A percentile compares a stretch with the other conserved stretches of the same genome.
These are phyloP conservation scores for Virgularia gustaviana DNA, from an alignment of 92 coral and sea anemone genomes.

Conservation along the genomic window DNA sequence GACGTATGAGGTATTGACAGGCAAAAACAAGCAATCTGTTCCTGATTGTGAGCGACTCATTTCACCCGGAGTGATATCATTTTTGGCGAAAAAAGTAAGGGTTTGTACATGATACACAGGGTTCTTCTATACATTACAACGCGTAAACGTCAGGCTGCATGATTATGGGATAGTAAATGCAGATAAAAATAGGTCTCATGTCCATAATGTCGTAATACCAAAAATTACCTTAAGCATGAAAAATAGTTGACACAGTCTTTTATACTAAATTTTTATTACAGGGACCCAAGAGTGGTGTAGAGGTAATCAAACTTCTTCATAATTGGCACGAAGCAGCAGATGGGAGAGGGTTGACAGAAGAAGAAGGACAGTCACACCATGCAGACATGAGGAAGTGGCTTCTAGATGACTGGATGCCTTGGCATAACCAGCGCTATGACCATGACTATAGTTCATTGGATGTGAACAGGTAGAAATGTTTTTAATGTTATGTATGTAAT, in stretches of 20 bases:
- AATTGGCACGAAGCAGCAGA: conserved; percentile 30
- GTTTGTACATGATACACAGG: no score
- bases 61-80: conserved; percentile 54
- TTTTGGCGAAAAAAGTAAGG: no score
- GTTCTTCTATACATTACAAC: no score
- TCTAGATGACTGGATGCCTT: conserved; percentile 64
- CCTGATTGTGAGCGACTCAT: conserved; percentile 66
- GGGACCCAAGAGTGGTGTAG: background rate
- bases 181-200: no score
- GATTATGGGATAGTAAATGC: no score
- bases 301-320: background rate
- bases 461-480: conserved; percentile 50
- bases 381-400: conserved; percentile 54
- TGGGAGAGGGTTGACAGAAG: background rate
- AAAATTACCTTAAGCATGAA: background rate
- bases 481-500: background rate
- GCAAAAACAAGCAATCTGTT: conserved; percentile 72
- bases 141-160: no score
- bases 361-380: conserved; percentile 15
- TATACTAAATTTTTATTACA: no score
- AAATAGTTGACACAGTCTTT: no score
- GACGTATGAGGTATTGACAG: no score
- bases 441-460: conserved; percentile 44
- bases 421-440: conserved; percentile 4
- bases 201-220: background rate